These are phyloP conservation scores for Mormyrus iriodes DNA, from an alignment of 2,113 vertebrate species.

Conservation along the genomic window DNA sequence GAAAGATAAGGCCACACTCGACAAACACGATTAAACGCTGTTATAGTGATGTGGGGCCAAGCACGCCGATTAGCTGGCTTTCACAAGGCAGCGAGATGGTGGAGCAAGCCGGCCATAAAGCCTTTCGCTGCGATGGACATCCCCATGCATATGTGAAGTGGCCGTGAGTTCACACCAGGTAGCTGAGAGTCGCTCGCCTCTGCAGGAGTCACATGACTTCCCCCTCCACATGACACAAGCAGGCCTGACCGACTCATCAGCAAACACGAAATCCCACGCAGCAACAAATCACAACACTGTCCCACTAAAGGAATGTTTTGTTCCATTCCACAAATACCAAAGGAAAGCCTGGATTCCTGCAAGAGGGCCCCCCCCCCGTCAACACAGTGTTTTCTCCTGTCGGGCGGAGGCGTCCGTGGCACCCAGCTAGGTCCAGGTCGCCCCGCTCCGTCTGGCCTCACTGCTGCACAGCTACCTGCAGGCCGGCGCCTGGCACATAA, in stretches of 20 bases:
- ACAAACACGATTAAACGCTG: conserved; percentile 22
- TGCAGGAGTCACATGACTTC: neutral
- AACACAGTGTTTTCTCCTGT: too few species aligned
- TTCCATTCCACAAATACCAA: neutral
- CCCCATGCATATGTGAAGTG: neutral
- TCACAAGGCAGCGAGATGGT: neutral
- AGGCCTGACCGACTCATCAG: neutral
- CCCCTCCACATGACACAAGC: neutral
- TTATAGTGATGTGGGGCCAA: neutral
- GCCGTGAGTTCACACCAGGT: neutral
- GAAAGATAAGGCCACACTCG: conserved; percentile 13
- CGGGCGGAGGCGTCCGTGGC: neutral
- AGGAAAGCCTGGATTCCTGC: neutral
- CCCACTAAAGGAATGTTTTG: neutral
- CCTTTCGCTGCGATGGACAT: neutral
- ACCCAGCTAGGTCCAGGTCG: neutral
- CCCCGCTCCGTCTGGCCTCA: neutral
- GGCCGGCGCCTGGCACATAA: neutral
- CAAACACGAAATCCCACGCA: neutral
- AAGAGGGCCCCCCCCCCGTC: neutral
- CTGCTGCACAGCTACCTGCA: neutral
- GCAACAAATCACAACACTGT: neutral
- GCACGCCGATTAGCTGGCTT: neutral
- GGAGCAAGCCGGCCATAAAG: neutral
- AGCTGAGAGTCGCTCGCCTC: neutral